A percentile compares a stretch with the other conserved stretches of the same genome.
These are phyloP conservation scores for Parapsyche elsis DNA, from an alignment of 1,140 invertebrate genomes.

Conservation along the genomic window DNA sequence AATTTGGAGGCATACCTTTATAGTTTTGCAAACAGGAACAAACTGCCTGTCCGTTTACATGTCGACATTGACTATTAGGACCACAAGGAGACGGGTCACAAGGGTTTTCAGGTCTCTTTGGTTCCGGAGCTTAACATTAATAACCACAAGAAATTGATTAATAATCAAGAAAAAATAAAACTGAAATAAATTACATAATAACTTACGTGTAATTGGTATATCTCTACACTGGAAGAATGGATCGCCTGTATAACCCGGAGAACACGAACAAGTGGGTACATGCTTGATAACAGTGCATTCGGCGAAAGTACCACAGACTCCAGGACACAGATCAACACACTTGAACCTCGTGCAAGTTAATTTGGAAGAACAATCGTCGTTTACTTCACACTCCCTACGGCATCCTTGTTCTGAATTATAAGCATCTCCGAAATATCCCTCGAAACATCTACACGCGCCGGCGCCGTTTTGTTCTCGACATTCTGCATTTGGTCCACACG, in stretches of 20 bases:
- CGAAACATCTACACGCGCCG: conserved; percentile 76
- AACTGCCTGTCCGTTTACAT: conserved; percentile 76
- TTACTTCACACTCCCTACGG: conserved; percentile 80
- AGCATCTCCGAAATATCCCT: conserved; percentile 78
- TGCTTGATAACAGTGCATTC: conserved; percentile 80
- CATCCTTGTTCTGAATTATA: conserved; percentile 73
- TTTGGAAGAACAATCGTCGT: conserved; percentile 76
- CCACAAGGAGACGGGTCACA: conserved; percentile 83
- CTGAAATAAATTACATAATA: conserved; percentile 33
- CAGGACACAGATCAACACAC: conserved; percentile 81
- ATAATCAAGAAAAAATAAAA: conserved; percentile 40
- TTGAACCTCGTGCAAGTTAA: conserved; percentile 80
- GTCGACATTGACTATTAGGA: conserved; percentile 79
- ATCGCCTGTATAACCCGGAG: conserved; percentile 79
- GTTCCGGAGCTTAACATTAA: conserved; percentile 68
- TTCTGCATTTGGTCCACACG: conserved; percentile 77
- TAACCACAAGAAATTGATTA: conserved; percentile 16
- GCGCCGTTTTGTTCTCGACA: conserved; percentile 75
- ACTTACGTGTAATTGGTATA: conserved; percentile 68
- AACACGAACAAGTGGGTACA: conserved; percentile 81
- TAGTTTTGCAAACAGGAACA: conserved; percentile 80
- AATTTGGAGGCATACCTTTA: conserved; percentile 77
- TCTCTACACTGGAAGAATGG: conserved; percentile 81
- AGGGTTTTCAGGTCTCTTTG: conserved; percentile 70
- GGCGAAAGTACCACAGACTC: conserved; percentile 78